Evolutionary conservation across 2,888 invertebrate species (phyloP).

Genomic region (Plutella xylostella): DNA sequence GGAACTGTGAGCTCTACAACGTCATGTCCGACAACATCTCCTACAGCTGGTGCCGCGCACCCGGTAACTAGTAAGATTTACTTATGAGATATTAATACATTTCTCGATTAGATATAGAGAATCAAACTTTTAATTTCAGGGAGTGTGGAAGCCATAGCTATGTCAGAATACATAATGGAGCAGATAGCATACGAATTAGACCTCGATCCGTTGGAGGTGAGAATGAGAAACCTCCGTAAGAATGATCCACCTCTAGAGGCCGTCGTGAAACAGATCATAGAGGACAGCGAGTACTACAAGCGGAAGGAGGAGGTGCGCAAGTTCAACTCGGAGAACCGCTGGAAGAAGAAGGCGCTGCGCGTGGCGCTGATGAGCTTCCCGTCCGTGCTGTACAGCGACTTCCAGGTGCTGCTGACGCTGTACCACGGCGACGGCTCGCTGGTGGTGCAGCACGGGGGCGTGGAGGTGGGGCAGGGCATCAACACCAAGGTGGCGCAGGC

Average conservation of each 20-base stretch:
- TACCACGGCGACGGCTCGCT: conserved; percentile 80
- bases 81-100: background rate
- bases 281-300: conserved; percentile 48
- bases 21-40: conserved; percentile 73
- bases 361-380: conserved; percentile 78
- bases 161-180: conserved; percentile 75
- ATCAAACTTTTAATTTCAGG: conserved; percentile 30
- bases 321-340: conserved; percentile 75
- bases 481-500: conserved; percentile 78
- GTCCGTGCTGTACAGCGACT: conserved; percentile 59
- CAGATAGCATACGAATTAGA: conserved; percentile 70
- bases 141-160: conserved; percentile 68
- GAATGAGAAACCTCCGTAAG: conserved; percentile 58
- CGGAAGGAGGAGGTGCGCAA: conserved; percentile 53
- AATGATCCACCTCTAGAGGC: conserved; percentile 36
- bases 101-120: background rate
- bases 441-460: conserved; percentile 76
- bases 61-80: conserved; percentile 56
- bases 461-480: conserved; percentile 86
- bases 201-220: conserved; percentile 70
- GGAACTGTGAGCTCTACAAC: conserved; percentile 45
- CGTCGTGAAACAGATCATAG: conserved; percentile 63
- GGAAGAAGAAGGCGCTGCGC: conserved; percentile 82
- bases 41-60: conserved; percentile 75
- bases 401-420: conserved; percentile 73